phyloP scores from a whole-genome alignment of 1,140 invertebrate genomes.

The Heliconius nattereri region DNA sequence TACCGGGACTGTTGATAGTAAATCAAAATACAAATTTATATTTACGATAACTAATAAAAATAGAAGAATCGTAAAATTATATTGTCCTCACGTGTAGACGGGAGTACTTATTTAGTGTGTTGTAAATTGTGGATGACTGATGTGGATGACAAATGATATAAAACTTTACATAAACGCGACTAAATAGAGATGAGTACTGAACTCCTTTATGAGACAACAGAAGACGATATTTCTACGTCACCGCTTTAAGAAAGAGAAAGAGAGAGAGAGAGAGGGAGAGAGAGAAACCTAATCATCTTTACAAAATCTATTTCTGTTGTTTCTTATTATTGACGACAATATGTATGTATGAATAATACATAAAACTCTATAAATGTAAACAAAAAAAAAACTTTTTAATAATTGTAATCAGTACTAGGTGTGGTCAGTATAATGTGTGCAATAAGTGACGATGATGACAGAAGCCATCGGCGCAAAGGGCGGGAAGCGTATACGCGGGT shows the following conservation, averaged over 20 bases:
- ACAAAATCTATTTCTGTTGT: no score
- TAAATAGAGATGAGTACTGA: neutral
- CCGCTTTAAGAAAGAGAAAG: neutral
- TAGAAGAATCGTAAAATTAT: conserved; percentile 68
- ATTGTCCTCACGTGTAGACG: conserved; percentile 68
- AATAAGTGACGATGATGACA: conserved; percentile 78
- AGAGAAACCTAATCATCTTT: neutral
- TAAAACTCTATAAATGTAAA: neutral
- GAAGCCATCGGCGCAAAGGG: conserved; percentile 67
- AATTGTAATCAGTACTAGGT: conserved; percentile 21
- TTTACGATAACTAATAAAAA: conserved; percentile 64
- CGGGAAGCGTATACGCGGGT: conserved; percentile 65
- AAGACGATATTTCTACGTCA: no score
- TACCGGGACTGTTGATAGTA: conserved; percentile 40
- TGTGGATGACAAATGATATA: conserved; percentile 13
- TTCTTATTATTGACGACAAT: no score
- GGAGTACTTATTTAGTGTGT: conserved; percentile 56
- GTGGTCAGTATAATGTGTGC: conserved; percentile 49
- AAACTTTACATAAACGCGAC: conserved; percentile 4
- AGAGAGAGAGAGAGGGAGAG: neutral
- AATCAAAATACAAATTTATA: conserved; percentile 72
- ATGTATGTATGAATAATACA: neutral
- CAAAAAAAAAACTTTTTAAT: neutral
- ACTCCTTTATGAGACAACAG: neutral
- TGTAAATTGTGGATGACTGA: conserved; percentile 50